These are phyloP conservation scores for Papilio dardanus DNA, from an alignment of 1,140 invertebrate species.

Conservation along the genomic window DNA sequence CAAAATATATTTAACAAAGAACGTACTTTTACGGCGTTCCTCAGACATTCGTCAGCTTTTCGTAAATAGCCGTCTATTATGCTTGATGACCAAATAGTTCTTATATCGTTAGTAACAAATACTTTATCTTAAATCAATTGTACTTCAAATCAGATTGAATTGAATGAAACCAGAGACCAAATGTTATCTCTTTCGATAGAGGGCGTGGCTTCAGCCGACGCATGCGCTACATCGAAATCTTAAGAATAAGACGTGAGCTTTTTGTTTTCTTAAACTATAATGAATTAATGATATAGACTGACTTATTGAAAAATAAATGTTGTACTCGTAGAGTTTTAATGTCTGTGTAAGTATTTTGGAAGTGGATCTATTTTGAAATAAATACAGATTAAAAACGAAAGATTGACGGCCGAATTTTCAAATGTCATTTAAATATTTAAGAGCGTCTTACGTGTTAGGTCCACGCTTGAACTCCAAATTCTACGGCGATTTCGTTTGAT, in stretches of 20 bases:
- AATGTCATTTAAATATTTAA: too few species aligned
- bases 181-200: conserved; percentile 62
- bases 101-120: conserved; percentile 49
- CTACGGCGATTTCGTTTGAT: too few species aligned
- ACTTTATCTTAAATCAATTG: conserved; percentile 62
- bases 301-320: conserved; percentile 24
- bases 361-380: too few species aligned
- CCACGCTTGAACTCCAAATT: too few species aligned
- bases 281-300: conserved; percentile 51
- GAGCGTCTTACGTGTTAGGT: too few species aligned
- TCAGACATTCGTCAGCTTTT: neutral
- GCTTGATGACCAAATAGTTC: conserved; percentile 42
- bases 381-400: too few species aligned
- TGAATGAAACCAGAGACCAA: conserved; percentile 53
- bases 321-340: neutral
- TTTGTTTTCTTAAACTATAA: conserved; percentile 54
- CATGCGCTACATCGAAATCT: conserved; percentile 66
- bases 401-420: too few species aligned
- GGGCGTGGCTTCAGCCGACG: conserved; percentile 66
- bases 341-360: conserved; percentile 34
- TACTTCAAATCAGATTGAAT: conserved; percentile 48
- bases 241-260: conserved; percentile 72
- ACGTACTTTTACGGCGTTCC: neutral
- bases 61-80: neutral
- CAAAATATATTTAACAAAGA: too few species aligned